These are phyloP conservation scores for Nixonia krombeini DNA, from an alignment of 1,140 invertebrate genomes.

Conservation along the genomic window DNA sequence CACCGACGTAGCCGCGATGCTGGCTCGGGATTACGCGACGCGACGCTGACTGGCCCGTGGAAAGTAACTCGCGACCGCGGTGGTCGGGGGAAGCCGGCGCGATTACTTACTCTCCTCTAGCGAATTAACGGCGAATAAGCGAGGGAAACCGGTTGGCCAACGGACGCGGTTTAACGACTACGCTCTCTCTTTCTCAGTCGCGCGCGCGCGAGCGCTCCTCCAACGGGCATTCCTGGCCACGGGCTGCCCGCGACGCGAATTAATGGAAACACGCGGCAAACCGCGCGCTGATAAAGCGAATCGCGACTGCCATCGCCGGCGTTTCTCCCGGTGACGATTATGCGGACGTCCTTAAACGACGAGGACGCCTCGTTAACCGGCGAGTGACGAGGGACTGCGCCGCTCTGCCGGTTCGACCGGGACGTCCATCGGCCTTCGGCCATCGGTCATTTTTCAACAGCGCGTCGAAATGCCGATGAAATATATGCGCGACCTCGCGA, in stretches of 20 bases:
- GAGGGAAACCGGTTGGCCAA: constrained; percentile 65
- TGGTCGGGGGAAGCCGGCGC: constrained; percentile 54
- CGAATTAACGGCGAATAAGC: constrained; percentile 66
- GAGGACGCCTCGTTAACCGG: constrained; percentile 16
- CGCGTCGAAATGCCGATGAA: no score
- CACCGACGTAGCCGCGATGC: background rate
- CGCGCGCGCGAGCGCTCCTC: no score
- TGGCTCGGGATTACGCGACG: constrained; percentile 12
- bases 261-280: constrained; percentile 66
- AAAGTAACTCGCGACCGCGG: constrained; percentile 43
- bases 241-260: constrained; percentile 66
- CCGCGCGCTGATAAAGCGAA: constrained; percentile 63
- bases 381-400: no score
- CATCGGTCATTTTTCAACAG: no score
- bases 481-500: no score
- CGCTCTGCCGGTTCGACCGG: no score
- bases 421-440: no score
- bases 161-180: constrained; percentile 63
- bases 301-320: constrained; percentile 43
- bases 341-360: constrained; percentile 1
- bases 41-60: constrained; percentile 18
- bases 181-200: no score
- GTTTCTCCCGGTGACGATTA: constrained; percentile 30
- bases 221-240: constrained; percentile 63
- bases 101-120: constrained; percentile 61